Base-by-base conservation (phyloP, 2,113 vertebrate species). In the Pachyramphus minor region DNA sequence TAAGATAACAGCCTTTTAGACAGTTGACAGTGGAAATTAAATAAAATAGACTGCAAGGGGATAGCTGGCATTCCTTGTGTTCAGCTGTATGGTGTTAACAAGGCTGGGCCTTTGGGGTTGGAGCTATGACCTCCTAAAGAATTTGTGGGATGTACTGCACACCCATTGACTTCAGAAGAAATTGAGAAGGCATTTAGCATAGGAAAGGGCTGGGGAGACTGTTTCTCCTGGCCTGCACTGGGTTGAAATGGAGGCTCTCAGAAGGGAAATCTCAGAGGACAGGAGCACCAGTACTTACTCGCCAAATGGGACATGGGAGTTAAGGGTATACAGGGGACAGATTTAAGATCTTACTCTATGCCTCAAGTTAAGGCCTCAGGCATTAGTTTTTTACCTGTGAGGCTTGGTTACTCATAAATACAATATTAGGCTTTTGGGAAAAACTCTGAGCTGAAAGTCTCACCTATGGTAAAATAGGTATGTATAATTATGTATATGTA, bases 11-110 rank as follows among this genome's bases (percentile, higher is more conserved):
- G 23, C 33, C 37, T 78, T 78, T 73, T 68, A 78, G 64, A 47
- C 14, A 41, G 60, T 49, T 87, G 56, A 68, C 77, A 75, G 27
- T 64, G 41, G 53, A 81, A 94, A 89, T 94, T 95, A 75, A 90
- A 84, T 95, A 79, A 78, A 90, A 84, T 2, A 83, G 75, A 52
- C 60, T 75, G 89, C 23, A 75, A 64, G 60, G 47, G 76, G 83
- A 27, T 37, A 39, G 21, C 55, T 93, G 80, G 37, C 1, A 0
- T 55, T 49, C 45, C 28, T 59, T 55, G 37, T 73, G 30, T 81
- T 85, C 67, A 83, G 49, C 77, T 56, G 19, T 28, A 41, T 15
- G 21, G 11, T 23, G 41, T 39, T 88, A 88, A 69, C 23, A 62
- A 73, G 50, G 31, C 42, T 73, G 76, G 50, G 45, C 25, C 59